Base-by-base conservation (phyloP, 53 echinoderm and acorn worm genomes). In the Luidia sarsii region DNA sequence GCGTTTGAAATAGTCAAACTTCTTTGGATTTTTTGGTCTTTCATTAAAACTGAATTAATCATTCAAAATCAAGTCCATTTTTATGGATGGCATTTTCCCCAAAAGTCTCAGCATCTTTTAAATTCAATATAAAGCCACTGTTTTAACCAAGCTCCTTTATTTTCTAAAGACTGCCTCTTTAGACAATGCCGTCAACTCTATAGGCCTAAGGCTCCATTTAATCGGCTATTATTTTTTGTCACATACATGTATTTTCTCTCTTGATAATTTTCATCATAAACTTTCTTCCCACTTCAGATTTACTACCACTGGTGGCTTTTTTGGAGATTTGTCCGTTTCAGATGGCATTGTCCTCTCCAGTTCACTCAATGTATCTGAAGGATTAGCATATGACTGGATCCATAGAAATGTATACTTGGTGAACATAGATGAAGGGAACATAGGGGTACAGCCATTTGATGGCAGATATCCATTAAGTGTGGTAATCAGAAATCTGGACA, bases 361-460 rank as follows among this genome's bases (percentile, higher is more conserved):
- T 2, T 15, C 1, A 14, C 32, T 54, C 43, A 21, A 50, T 21
- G 21, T 2, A 21, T 1, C 52, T 0, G 82, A 82, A 30, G 82
- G 82, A 18, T 2, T 69, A 10, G 68, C 82, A 0, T 67, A 55
- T 50, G 82, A 82, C 56, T 82, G 82, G 82, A 2, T 82, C 13
- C 29, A 39, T 31, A 56, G 53, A 15, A 82, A 82, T 57, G 51
- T 82, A 39, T 82, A 82, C 70, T 82, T 66, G 70, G 69, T 67
- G 39, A 43, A 55, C 13, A 1, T 22, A 2, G 32, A 11, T 3
- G 15, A 4, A 21, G 2, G 38, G 0, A 41, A 36, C 16, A 82
- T 82, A 32, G 7, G 22, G 4, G 82, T 51, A 7, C 18, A 45
- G 14, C 67, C 65, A 3, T 24, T 52, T 41, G 57, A 69, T 24